phyloP scores from a whole-genome alignment of 2,113 vertebrate species.

The Taurulus bubalis region DNA sequence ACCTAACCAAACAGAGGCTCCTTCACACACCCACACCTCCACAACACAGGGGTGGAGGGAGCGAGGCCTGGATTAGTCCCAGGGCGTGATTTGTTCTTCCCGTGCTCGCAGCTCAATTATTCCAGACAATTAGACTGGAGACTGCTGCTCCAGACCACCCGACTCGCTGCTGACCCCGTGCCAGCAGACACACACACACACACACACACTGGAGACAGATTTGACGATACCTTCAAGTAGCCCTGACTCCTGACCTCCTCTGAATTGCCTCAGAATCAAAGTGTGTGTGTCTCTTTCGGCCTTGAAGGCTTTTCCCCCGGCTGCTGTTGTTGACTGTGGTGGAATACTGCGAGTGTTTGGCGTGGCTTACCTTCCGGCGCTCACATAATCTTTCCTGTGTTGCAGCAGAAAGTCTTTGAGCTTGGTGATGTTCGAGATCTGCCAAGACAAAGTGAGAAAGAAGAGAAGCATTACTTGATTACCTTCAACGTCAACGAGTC shows the following conservation, averaged over 20 bases:
- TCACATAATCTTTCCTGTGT: slow-evolving; percentile 97
- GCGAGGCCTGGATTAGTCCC: slow-evolving; percentile 75
- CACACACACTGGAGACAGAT: slow-evolving; percentile 29
- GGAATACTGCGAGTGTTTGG: slow-evolving; percentile 33
- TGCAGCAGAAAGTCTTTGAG: slow-evolving; percentile 97
- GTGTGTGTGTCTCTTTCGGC: slow-evolving; percentile 11
- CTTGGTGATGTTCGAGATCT: slow-evolving; percentile 97
- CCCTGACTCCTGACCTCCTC: slow-evolving; percentile 49
- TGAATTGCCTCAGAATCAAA: slow-evolving; percentile 38
- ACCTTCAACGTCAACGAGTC: slow-evolving; percentile 29
- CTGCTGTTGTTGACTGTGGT: slow-evolving; percentile 39
- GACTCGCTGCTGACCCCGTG: slow-evolving; percentile 69
- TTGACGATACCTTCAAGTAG: slow-evolving; percentile 42
- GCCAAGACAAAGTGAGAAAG: slow-evolving; percentile 65
- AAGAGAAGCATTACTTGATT: slow-evolving; percentile 34
- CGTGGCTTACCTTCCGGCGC: slow-evolving; percentile 89
- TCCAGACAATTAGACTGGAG: slow-evolving; percentile 81
- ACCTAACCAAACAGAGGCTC: slow-evolving; percentile 42
- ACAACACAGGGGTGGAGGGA: slow-evolving; percentile 54
- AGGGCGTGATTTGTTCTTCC: slow-evolving; percentile 76
- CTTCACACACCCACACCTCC: slow-evolving; percentile 48
- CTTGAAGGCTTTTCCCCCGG: slow-evolving; percentile 19
- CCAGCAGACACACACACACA: slow-evolving; percentile 51
- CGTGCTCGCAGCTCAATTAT: slow-evolving; percentile 80
- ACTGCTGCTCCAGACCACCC: slow-evolving; percentile 75